Evolutionary conservation across 2,797 vertebrate genomes (phyloP), one percentile per base, ranked within the genome.

Genomic region (Hemibagrus guttatus): DNA sequence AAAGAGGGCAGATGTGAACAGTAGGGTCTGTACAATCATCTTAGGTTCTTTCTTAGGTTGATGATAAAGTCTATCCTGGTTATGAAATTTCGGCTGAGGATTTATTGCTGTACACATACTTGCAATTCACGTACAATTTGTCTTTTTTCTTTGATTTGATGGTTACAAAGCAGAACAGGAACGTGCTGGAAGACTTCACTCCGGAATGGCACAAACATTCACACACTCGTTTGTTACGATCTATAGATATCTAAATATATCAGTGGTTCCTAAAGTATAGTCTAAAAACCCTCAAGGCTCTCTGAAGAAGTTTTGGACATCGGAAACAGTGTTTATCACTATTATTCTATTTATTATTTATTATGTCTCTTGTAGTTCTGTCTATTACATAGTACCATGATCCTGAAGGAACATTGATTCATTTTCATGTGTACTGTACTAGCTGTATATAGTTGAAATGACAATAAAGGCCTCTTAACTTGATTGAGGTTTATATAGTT

Each of bases 1-100:
- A 79, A 81, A 12, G 23, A 31, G 52, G 31, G 54, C 83, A 87
- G 64, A 79, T 83, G 85, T 81, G 76, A 76, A 83, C 23, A 61
- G 78, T 31, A 74, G 23, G n/a, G n/a, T 16, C 85, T 75, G 42
- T 82, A 56, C 28, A 28, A 4, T 76, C 8, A 31, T n/a, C 14
- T 23, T 54, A 46, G n/a, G 17, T 31, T 66, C 26, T 56, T 23
- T 68, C 26, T 54, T 28, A 59, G 82, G 13, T 61, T 80, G 39
- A 26, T 42, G n/a, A 56, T 56, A 80, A 80, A 23, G 56, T 23
- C 35, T 46, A 14, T 63, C 58, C 21, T 46, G 23, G 58, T 63
- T 63, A 81, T 63, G 39, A 81, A 80, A 54, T 81, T n/a, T 42
- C 8, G 2, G 23, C 78, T 63, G 35, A 78, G 2, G 9, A 63